Evolutionary conservation across 2,113 vertebrate genomes (phyloP), one percentile per base, ranked within the genome.

Genomic region (Opisthocomus hoazin): DNA sequence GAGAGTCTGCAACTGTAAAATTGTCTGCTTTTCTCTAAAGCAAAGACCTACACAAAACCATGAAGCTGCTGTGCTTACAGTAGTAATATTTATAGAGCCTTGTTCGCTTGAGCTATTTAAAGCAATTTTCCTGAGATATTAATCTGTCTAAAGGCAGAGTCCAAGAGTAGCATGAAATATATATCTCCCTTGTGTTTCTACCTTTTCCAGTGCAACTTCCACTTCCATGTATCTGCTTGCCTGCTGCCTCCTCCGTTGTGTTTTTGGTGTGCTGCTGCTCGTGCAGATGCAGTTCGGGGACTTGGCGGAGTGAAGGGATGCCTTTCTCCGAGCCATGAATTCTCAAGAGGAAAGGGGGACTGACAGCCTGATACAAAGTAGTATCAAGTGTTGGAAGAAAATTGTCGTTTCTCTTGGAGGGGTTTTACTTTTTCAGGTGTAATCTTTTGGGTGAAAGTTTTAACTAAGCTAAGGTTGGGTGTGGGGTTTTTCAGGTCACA

Each of bases 291-390:
- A 12, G 57, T 15, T 6, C 11, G 4, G 56, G 56, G 19, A 16
- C 54, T 51, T 23, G 12, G 23, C 8, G 1, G 23, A 22, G 36
- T 2, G 1, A 21, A 4, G 3, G 5, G 34, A 9, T 2, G 12
- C 30, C 15, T n/a, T 27, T n/a, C 37, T 45, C 11, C 1, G 0
- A 54, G 84, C 39, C 0, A 0, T 11, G 21, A 20, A 20, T 80
- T 82, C 87, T 51, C 34, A 6, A 36, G n/a, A 29, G 51, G 26
- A 50, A 50, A 54, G 6, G 17, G 34, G 27, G 54, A 11, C 39
- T 34, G 24, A 24, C 23, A 79, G 61, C 60, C 54, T 54, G 41
- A 16, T n/a, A 15, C 45, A 26, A 60, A 64, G 39, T 17, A 29
- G 10, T 39, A 9, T 20, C 32, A 17, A 53, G 50, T 45, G 37